Evolutionary conservation across 2,888 invertebrate genomes (phyloP).

Genomic region (Imbricaverruca yamaguchii): DNA sequence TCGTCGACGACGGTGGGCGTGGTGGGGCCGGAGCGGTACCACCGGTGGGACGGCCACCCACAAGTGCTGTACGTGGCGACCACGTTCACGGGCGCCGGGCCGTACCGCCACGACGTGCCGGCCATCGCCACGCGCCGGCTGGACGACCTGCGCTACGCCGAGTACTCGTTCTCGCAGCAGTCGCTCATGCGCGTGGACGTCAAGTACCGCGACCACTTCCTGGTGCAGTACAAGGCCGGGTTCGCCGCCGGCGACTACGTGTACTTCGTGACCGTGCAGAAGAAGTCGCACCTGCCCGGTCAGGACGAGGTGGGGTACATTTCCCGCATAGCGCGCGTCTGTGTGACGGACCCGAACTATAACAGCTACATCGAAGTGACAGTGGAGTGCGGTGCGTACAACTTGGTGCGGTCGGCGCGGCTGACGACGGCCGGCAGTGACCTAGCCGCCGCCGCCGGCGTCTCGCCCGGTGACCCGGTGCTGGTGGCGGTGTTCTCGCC

Average conservation of each 20-base stretch:
- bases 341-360: constrained; percentile 89
- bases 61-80: constrained; percentile 87
- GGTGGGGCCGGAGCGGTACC: constrained; percentile 81
- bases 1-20: constrained; percentile 84
- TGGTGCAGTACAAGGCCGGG: constrained; percentile 92
- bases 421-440: constrained; percentile 75
- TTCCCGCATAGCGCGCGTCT: constrained; percentile 81
- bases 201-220: constrained; percentile 86
- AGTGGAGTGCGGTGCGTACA: constrained; percentile 79
- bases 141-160: constrained; percentile 68
- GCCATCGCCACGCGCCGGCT: constrained; percentile 82
- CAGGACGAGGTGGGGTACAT: constrained; percentile 85
- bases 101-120: constrained; percentile 84
- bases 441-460: constrained; percentile 65
- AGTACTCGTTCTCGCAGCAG: constrained; percentile 75
- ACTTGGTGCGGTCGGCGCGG: constrained; percentile 87
- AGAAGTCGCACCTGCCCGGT: constrained; percentile 77
- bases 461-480: constrained; percentile 68
- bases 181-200: constrained; percentile 81
- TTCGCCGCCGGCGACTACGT: constrained; percentile 92
- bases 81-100: constrained; percentile 84
- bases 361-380: constrained; percentile 96
- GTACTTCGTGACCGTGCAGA: constrained; percentile 91
- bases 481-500: constrained; percentile 83
- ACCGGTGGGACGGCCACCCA: constrained; percentile 56